Conservation (phyloP, 1,140 invertebrate genomes). For the Procambarus virginalis region DNA sequence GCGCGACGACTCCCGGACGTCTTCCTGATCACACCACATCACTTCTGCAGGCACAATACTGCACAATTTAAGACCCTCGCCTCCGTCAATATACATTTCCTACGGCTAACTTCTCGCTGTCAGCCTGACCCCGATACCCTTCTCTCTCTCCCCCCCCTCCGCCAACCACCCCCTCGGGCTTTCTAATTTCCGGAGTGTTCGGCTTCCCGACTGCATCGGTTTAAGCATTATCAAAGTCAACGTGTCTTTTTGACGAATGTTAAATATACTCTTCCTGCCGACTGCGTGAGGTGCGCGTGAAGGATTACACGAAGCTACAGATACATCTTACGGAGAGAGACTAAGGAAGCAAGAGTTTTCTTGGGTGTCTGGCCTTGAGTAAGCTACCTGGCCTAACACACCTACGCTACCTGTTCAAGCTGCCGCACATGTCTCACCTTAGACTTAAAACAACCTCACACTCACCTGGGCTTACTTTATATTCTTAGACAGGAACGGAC, state of each 20-base stretch:
- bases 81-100: neutral
- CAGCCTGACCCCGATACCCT: neutral
- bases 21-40: too few species aligned
- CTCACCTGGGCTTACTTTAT: neutral
- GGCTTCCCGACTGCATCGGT: neutral
- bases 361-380: constrained; percentile 32
- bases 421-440: constrained; percentile 24
- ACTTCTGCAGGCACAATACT: too few species aligned
- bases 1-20: too few species aligned
- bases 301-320: too few species aligned
- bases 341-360: neutral
- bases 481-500: neutral
- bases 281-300: too few species aligned
- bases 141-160: neutral
- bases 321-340: too few species aligned
- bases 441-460: neutral
- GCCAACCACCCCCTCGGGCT: neutral
- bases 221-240: neutral
- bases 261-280: too few species aligned
- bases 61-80: too few species aligned
- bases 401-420: constrained; percentile 32
- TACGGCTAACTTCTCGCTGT: neutral
- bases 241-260: neutral
- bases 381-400: constrained; percentile 21
- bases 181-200: neutral